Percentiles rank a stretch among this genome's conserved stretches.
Conservation (phyloP, 1,140 invertebrate genomes). For the Popillia japonica region DNA sequence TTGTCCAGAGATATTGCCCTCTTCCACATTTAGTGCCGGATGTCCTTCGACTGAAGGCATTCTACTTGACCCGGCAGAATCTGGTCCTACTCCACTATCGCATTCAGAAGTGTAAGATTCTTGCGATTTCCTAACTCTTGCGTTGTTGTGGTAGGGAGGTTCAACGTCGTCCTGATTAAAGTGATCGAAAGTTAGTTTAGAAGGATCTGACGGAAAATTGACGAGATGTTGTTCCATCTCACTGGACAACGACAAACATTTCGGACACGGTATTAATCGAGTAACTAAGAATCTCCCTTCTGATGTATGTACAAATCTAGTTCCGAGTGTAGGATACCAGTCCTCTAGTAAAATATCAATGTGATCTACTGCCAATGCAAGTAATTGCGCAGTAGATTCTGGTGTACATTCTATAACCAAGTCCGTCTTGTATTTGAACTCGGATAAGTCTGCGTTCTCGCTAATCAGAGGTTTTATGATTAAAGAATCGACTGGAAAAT, state of each 20-base stretch:
- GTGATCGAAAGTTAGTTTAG: conserved; percentile 48
- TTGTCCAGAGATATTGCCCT: conserved; percentile 44
- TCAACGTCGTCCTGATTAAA: conserved; percentile 40
- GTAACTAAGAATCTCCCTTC: conserved; percentile 96
- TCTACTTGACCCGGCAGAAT: conserved; percentile 74
- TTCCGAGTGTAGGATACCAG: conserved; percentile 94
- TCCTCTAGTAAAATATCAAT: conserved; percentile 97
- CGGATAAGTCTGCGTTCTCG: conserved; percentile 63
- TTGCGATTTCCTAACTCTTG: conserved; percentile 66
- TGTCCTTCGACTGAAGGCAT: conserved; percentile 85
- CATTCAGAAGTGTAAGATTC: conserved; percentile 80
- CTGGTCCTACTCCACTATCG: conserved; percentile 82
- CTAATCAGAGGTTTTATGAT: conserved; percentile 72
- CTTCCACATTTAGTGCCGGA: conserved; percentile 60
- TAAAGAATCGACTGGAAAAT: conserved; percentile 80
- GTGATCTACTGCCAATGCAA: conserved; percentile 94
- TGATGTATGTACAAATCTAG: conserved; percentile 96
- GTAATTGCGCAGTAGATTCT: conserved; percentile 82
- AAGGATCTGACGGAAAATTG: conserved; percentile 36
- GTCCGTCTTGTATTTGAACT: conserved; percentile 66
- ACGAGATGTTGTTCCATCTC: conserved; percentile 50
- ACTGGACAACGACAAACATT: conserved; percentile 70
- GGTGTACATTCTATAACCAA: conserved; percentile 62
- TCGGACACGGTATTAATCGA: conserved; percentile 90
- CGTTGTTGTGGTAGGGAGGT: conserved; percentile 46